Conservation (phyloP, 2,797 vertebrate genomes). For the Harpagifer antarcticus region DNA sequence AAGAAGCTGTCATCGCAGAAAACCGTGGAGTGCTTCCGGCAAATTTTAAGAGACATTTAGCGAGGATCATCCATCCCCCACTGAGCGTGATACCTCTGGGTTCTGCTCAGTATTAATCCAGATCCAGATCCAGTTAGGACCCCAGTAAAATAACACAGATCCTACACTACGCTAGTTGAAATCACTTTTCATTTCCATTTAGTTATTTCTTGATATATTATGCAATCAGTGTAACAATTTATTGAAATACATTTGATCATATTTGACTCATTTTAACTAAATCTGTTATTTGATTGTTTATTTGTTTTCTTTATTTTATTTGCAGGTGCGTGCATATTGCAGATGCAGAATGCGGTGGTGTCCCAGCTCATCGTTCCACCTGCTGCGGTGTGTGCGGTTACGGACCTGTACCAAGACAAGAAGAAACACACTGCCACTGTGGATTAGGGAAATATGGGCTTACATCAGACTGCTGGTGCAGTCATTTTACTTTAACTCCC, state of each 20-base stretch:
- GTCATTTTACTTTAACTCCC: slow-evolving; percentile 93
- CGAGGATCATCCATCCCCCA: too few species aligned
- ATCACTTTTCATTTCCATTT: not conserved
- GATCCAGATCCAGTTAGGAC: too few species aligned
- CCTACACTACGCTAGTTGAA: not conserved
- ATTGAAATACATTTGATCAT: too few species aligned
- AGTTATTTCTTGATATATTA: not conserved
- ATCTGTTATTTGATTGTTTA: not conserved
- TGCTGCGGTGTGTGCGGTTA: slow-evolving; percentile 86
- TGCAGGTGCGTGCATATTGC: slow-evolving; percentile 44
- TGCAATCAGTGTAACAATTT: not conserved
- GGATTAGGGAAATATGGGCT: slow-evolving; percentile 82
- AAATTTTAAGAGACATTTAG: too few species aligned
- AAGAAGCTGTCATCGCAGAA: too few species aligned
- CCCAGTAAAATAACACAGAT: too few species aligned
- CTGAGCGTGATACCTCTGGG: too few species aligned
- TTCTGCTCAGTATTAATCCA: too few species aligned
- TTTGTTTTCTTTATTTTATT: slow-evolving; percentile 13
- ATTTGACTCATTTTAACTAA: not conserved
- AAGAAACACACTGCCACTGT: slow-evolving; percentile 80
- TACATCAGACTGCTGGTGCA: slow-evolving; percentile 88
- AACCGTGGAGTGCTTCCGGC: too few species aligned
- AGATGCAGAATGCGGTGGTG: slow-evolving; percentile 87
- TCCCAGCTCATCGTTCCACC: slow-evolving; percentile 78
- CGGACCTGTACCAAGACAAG: slow-evolving; percentile 81